These are phyloP conservation scores for Aphidius colemani DNA, from an alignment of 2,888 invertebrate genomes.

Conservation along the genomic window DNA sequence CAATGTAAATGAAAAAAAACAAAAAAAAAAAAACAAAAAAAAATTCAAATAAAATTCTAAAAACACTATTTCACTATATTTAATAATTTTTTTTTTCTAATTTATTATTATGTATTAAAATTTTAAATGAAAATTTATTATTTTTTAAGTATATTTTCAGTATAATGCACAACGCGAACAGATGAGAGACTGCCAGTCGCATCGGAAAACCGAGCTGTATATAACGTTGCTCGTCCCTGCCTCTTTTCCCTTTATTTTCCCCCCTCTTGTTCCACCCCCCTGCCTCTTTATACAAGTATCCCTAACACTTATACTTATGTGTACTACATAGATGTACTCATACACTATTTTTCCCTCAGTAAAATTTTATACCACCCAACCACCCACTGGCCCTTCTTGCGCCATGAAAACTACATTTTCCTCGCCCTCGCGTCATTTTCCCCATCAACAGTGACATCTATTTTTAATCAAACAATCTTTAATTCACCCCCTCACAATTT, in stretches of 20 bases:
- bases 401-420: no score
- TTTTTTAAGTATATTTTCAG: constrained; percentile 4
- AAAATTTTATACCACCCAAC: no score
- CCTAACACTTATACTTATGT: no score
- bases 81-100: background rate
- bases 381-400: no score
- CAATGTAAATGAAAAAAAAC: background rate
- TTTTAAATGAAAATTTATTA: background rate
- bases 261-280: constrained; percentile 13
- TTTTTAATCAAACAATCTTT: no score
- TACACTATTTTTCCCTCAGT: no score
- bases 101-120: background rate
- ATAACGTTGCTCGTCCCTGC: constrained; percentile 43
- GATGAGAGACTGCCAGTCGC: constrained; percentile 51
- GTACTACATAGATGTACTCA: no score
- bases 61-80: background rate
- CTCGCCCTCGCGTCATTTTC: no score
- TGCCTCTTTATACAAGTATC: background rate
- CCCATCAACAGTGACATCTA: no score
- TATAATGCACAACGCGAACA: constrained; percentile 43
- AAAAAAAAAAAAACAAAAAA: no score
- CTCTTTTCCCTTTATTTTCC: constrained; percentile 27
- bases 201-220: constrained; percentile 52
- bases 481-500: no score
- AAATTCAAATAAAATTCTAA: no score